phyloP scores from a whole-genome alignment of 37 sponge, comb jelly and placozoan genomes.

The Halichondria panicea region DNA sequence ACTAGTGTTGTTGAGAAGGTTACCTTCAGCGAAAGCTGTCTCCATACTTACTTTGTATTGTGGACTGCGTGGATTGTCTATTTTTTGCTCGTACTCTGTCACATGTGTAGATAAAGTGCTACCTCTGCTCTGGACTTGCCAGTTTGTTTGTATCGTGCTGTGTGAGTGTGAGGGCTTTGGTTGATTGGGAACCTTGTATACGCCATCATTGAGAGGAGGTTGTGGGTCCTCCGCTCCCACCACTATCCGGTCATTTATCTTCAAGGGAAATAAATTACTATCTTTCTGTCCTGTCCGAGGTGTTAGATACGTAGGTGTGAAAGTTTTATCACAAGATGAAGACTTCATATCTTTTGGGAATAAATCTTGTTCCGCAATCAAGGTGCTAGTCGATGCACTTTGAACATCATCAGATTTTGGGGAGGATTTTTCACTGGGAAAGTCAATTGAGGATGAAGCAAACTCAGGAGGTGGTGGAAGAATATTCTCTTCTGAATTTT shows the following conservation, averaged over 20 bases:
- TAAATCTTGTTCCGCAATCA: not conserved
- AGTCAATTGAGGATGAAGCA: not conserved
- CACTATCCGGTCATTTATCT: not conserved
- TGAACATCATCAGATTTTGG: not conserved
- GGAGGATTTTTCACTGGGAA: not conserved
- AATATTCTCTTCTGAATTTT: not conserved
- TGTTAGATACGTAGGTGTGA: not conserved
- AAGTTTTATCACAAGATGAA: not conserved
- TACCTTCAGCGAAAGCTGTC: slow-evolving; percentile 10
- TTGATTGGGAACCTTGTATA: not conserved
- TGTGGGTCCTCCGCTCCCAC: not conserved
- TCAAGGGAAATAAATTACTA: not conserved
- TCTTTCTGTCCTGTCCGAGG: not conserved
- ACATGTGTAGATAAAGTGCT: too few species aligned
- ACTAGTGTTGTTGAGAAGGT: not conserved
- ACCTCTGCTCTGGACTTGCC: not conserved
- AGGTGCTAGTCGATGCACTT: slow-evolving; percentile 18
- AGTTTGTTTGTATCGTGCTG: not conserved
- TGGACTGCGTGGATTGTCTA: not conserved
- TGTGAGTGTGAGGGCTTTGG: not conserved
- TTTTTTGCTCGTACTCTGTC: not conserved
- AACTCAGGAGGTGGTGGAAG: slow-evolving; percentile 32
- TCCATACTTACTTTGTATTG: slow-evolving; percentile 9
- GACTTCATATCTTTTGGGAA: not conserved
- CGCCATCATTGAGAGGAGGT: not conserved